Evolutionary conservation across 2,113 vertebrate species (phyloP).

Genomic region (Elephas maximus): DNA sequence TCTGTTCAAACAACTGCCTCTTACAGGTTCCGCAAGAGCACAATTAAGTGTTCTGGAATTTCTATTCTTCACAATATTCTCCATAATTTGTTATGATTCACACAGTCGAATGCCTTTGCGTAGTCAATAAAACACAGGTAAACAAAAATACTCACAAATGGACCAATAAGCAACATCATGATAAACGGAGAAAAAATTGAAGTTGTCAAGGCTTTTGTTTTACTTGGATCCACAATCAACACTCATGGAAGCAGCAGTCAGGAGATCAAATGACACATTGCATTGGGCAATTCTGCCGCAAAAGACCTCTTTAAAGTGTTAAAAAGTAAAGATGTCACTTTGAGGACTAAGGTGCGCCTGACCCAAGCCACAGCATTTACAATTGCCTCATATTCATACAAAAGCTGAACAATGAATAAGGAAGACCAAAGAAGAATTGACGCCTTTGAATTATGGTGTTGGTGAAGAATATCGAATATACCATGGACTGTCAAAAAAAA

Average conservation of each 20-base stretch:
- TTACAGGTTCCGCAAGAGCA: too few species aligned
- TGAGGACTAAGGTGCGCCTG: not conserved
- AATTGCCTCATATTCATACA: not conserved
- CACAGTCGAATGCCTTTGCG: not conserved
- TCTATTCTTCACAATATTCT: too few species aligned
- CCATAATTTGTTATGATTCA: not conserved
- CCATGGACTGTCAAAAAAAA: too few species aligned
- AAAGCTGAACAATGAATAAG: too few species aligned
- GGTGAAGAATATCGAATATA: too few species aligned
- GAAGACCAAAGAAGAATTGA: too few species aligned
- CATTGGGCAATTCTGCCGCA: not conserved
- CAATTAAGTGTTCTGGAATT: too few species aligned
- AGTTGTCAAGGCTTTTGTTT: not conserved
- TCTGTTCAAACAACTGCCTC: too few species aligned
- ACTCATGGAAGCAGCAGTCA: not conserved
- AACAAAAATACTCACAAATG: not conserved
- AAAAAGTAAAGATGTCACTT: not conserved
- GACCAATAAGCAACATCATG: not conserved
- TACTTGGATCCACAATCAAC: not conserved
- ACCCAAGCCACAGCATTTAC: not conserved
- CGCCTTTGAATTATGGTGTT: too few species aligned
- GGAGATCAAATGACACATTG: not conserved
- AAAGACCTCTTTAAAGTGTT: not conserved
- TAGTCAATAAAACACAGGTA: not conserved
- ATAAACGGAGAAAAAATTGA: not conserved